A percentile compares a stretch with the other conserved stretches of the same genome.
These are phyloP conservation scores for Drosophila miranda DNA, from an alignment of 1,140 invertebrate species.

Conservation along the genomic window DNA sequence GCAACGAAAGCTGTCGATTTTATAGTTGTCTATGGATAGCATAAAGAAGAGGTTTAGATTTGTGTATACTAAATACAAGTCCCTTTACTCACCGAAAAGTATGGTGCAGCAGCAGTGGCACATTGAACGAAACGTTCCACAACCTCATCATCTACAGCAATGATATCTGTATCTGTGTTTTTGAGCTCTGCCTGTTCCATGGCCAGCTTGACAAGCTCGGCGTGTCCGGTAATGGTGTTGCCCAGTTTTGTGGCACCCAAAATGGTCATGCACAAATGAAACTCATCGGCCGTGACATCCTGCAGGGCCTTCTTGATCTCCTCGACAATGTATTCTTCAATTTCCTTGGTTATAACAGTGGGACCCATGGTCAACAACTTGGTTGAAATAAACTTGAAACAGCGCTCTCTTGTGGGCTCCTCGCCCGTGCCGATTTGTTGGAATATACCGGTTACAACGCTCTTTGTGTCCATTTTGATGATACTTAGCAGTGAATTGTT, in stretches of 20 bases:
- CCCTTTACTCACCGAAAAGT: slow-evolving; percentile 91
- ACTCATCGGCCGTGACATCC: slow-evolving; percentile 96
- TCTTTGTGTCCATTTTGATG: slow-evolving; percentile 85
- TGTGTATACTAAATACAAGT: neutral
- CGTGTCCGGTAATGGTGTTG: slow-evolving; percentile 91
- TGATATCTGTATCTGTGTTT: slow-evolving; percentile 88
- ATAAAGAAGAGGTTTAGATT: slow-evolving; percentile 49
- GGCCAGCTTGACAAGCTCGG: slow-evolving; percentile 93
- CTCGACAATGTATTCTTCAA: slow-evolving; percentile 92
- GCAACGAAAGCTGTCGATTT: slow-evolving; percentile 93
- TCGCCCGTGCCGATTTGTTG: slow-evolving; percentile 91
- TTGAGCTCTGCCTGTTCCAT: slow-evolving; percentile 91
- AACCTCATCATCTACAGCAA: slow-evolving; percentile 89
- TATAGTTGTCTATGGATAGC: slow-evolving; percentile 89
- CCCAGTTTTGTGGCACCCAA: slow-evolving; percentile 91
- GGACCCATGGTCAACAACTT: slow-evolving; percentile 92
- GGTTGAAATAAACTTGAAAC: slow-evolving; percentile 92
- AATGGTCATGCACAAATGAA: slow-evolving; percentile 93
- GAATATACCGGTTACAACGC: slow-evolving; percentile 92
- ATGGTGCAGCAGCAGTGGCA: slow-evolving; percentile 91
- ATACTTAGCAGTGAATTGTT: slow-evolving; percentile 87
- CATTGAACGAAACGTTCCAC: slow-evolving; percentile 92
- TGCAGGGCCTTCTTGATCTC: slow-evolving; percentile 94
- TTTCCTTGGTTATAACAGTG: slow-evolving; percentile 91
- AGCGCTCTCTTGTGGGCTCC: slow-evolving; percentile 91